Base-by-base conservation (phyloP, 1,140 invertebrate species). In the Pissodes strobi region DNA sequence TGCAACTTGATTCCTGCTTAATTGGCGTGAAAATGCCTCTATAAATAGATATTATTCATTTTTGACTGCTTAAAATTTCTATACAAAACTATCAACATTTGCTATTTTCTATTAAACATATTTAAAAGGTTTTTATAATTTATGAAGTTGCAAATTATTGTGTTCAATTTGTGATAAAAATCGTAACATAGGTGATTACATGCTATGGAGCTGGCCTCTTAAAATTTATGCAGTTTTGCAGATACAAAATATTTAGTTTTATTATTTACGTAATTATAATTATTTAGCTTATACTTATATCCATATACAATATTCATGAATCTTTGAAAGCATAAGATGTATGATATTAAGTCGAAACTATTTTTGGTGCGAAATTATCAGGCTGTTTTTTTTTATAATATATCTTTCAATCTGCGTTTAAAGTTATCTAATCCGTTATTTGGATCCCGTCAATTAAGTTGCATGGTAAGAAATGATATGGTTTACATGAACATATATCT, bases 121-220 rank as follows among this genome's bases (percentile, higher is more conserved):
- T 18, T 6, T 19, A 30, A 30, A 6, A 45, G 5, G 2, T 18
- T 3, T 45, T 18, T 21, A 45, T 21, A 2, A 8, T 41, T 17
- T 41, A 17, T 17, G 15, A 15, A 41, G 17, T 45, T 45, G 19
- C 41, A 45, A 59, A 48, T 13, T 34, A 59, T 59, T 59, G 56
- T 59, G 56, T 59, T 59, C 43, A 59, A 23, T 30, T 48, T 59
- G 56, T 59, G 56, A 59, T 48, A 59, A 38, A 30, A 37, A 18
- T 59, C 17, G 23, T 52, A 55, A 59, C 23, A 34, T 30, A 59
- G 41, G 22, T 43, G 39, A 25, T 56, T 13, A 41, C 21, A 55
- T n/a, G 22, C 9, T 23, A 15, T 27, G 45, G 43, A 59, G 56
- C 56, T 34, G 43, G 22, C 23, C 56, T 59, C 56, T 46, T 6